These are phyloP conservation scores for Delia radicum DNA, from an alignment of 1,140 invertebrate genomes.

Conservation along the genomic window DNA sequence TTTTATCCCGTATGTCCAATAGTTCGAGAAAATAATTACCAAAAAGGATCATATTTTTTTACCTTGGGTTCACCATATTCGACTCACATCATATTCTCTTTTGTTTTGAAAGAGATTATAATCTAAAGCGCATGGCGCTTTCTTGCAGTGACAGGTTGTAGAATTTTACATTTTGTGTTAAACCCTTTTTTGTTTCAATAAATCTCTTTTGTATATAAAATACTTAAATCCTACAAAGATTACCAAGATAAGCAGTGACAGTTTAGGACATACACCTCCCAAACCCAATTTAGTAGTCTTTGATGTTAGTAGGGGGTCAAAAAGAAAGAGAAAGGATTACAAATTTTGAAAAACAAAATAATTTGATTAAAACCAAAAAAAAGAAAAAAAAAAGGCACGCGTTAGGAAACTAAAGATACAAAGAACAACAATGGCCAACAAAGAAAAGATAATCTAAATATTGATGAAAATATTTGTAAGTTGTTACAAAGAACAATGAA, in stretches of 20 bases:
- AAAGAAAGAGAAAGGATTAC: not conserved
- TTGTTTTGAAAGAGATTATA: no score
- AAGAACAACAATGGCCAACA: not conserved
- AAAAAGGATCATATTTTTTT: no score
- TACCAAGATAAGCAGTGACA: conserved; percentile 9
- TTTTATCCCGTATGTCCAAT: no score
- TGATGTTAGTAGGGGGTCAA: not conserved
- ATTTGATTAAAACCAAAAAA: not conserved
- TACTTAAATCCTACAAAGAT: not conserved
- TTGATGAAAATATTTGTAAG: conserved; percentile 8
- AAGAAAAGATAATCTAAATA: conserved; percentile 4
- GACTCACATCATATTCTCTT: no score
- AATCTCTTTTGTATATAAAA: not conserved
- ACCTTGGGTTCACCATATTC: no score
- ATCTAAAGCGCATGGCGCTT: conserved; percentile 24
- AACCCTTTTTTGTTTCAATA: not conserved
- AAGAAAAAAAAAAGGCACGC: not conserved
- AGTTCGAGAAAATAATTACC: no score
- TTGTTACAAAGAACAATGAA: not conserved
- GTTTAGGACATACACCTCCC: conserved; percentile 4
- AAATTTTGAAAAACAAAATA: not conserved
- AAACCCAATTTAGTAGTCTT: not conserved
- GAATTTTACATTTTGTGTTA: not conserved
- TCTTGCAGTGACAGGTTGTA: conserved; percentile 7
- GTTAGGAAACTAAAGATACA: not conserved